Evolutionary conservation across 2,797 vertebrate genomes (phyloP).

Genomic region (Thripadectes ignobilis): DNA sequence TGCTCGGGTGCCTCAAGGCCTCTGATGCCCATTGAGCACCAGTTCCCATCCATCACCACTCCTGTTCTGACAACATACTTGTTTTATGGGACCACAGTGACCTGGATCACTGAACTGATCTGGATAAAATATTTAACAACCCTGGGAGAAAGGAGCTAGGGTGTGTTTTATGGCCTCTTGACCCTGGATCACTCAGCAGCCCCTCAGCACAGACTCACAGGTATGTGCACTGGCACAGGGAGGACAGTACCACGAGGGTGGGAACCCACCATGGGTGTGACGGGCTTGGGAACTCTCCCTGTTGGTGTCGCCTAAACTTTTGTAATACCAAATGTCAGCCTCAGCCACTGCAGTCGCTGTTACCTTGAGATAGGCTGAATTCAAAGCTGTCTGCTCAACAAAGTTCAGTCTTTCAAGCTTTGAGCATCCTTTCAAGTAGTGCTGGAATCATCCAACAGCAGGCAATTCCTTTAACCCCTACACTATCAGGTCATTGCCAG

Average conservation of each 20-base stretch:
- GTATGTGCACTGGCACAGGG: background rate
- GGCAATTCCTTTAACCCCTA: background rate
- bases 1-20: background rate
- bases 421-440: background rate
- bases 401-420: background rate
- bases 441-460: background rate
- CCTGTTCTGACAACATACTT: background rate
- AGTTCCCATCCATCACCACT: background rate
- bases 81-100: background rate
- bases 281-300: background rate
- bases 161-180: background rate
- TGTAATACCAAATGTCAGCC: background rate
- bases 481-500: background rate
- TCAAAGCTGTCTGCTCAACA: background rate
- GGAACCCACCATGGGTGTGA: background rate
- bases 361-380: background rate
- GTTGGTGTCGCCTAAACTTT: background rate
- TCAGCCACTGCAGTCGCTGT: background rate
- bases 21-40: rapidly evolving
- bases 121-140: background rate
- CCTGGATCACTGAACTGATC: background rate
- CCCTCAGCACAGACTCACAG: background rate
- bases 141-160: background rate
- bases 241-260: background rate
- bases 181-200: background rate